Conservation (phyloP, 1,140 invertebrate species). For the Leptoteleia sp. region DNA sequence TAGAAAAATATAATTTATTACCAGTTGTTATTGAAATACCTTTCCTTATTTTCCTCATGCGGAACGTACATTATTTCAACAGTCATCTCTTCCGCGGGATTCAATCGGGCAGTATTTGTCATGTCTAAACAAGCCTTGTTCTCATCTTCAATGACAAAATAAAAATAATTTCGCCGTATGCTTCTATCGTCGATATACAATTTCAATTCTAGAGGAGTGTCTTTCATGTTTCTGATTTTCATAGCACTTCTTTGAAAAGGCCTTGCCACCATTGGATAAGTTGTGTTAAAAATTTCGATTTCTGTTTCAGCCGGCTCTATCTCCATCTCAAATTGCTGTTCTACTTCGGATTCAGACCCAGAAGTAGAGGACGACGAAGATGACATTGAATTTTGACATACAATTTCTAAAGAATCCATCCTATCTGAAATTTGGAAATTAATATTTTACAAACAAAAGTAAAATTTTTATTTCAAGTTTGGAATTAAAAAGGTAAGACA, state of each 20-base stretch:
- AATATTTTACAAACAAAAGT: too few relatives aligned
- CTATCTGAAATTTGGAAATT: too few relatives aligned
- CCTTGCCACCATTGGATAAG: constrained; percentile 26
- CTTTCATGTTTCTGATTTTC: constrained; percentile 37
- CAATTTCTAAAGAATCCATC: background rate
- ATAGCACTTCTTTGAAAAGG: constrained; percentile 14
- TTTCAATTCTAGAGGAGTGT: constrained; percentile 15
- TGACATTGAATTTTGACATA: background rate
- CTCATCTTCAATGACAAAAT: constrained; percentile 13
- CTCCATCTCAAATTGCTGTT: background rate
- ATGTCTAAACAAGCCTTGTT: constrained; percentile 13
- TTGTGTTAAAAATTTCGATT: constrained; percentile 26
- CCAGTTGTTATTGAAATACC: too few relatives aligned
- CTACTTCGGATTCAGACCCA: constrained; percentile 4
- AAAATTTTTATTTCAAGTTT: too few relatives aligned
- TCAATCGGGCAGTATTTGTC: constrained; percentile 6
- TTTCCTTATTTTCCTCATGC: constrained; percentile 12
- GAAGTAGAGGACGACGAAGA: constrained; percentile 3
- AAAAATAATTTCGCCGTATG: constrained; percentile 25
- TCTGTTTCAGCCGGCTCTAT: constrained; percentile 19
- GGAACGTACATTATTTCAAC: constrained; percentile 24
- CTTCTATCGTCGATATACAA: constrained; percentile 26
- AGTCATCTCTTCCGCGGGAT: constrained; percentile 27
- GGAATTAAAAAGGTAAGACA: too few relatives aligned
- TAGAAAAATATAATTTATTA: too few relatives aligned